These are phyloP conservation scores for Lycophotia porphyrea DNA, from an alignment of 2,888 invertebrate genomes.

Conservation along the genomic window DNA sequence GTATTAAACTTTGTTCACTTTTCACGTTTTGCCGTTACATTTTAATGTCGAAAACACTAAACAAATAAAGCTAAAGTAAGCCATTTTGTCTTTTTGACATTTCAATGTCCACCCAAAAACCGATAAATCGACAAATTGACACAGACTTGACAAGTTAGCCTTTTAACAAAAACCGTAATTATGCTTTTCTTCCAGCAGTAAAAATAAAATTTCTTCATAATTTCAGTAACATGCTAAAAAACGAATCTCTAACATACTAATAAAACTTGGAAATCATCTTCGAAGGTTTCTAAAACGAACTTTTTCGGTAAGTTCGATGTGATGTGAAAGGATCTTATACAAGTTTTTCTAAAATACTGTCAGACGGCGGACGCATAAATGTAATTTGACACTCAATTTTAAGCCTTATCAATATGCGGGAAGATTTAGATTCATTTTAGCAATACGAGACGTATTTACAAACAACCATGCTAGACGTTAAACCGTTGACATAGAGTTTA, in stretches of 20 bases:
- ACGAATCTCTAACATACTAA: background rate
- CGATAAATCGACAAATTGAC: conserved; percentile 33
- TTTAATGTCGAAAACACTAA: conserved; percentile 70
- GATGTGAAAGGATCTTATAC: background rate
- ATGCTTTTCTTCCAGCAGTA: background rate
- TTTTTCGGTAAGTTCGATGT: too few relatives aligned
- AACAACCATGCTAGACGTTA: background rate
- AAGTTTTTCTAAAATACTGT: background rate
- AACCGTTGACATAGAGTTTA: rapidly evolving
- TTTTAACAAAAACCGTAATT: conserved; percentile 35
- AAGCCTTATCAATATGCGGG: rapidly evolving
- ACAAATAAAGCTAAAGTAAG: conserved; percentile 79
- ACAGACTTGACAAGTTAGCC: conserved; percentile 27
- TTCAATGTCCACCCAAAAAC: conserved; percentile 63
- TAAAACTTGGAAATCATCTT: background rate
- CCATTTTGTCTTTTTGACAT: conserved; percentile 82
- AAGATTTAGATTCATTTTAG: background rate
- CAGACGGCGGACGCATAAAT: background rate
- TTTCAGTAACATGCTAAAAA: too few relatives aligned
- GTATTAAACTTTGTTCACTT: conserved; percentile 48
- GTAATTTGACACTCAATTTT: background rate
- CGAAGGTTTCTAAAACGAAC: background rate
- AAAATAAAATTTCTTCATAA: background rate
- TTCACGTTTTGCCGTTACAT: conserved; percentile 66
- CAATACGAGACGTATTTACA: rapidly evolving